Evolutionary conservation across 1,140 invertebrate genomes (phyloP).

Genomic region (Nilaparvata lugens): DNA sequence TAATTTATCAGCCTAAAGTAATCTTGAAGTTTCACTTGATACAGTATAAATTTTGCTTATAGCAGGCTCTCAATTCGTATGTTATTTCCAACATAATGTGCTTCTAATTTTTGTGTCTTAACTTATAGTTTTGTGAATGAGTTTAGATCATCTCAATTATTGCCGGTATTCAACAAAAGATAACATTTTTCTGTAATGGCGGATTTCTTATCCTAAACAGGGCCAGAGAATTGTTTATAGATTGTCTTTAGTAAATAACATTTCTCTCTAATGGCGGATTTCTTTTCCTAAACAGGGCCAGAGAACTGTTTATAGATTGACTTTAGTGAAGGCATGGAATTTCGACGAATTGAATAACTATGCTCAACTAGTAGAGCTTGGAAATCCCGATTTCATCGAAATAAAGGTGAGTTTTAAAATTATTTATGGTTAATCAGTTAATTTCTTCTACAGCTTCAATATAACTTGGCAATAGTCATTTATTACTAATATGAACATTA

Average conservation of each 20-base stretch:
- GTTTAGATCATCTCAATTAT: too few species aligned
- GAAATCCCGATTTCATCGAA: constrained; percentile 57
- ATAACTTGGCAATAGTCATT: background rate
- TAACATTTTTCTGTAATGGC: too few species aligned
- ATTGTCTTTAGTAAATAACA: constrained; percentile 25
- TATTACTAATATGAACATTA: too few species aligned
- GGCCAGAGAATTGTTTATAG: constrained; percentile 55
- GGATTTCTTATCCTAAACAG: constrained; percentile 24
- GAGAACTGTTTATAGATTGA: constrained; percentile 54
- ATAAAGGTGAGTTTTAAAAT: constrained; percentile 40
- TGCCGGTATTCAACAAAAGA: too few species aligned
- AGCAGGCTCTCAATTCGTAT: too few species aligned
- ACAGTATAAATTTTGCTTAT: too few species aligned
- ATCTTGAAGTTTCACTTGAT: too few species aligned
- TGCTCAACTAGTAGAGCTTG: constrained; percentile 46
- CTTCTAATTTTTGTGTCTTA: too few species aligned
- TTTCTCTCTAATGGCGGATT: background rate
- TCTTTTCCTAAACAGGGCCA: constrained; percentile 36
- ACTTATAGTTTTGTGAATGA: too few species aligned
- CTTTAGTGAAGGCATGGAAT: constrained; percentile 54
- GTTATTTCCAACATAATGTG: too few species aligned
- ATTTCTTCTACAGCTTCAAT: background rate
- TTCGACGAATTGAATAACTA: constrained; percentile 51
- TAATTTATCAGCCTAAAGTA: too few species aligned
- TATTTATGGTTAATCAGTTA: constrained; percentile 1